Base-by-base conservation (phyloP, 2,797 vertebrate species). In the Lithobates sylvaticus region DNA sequence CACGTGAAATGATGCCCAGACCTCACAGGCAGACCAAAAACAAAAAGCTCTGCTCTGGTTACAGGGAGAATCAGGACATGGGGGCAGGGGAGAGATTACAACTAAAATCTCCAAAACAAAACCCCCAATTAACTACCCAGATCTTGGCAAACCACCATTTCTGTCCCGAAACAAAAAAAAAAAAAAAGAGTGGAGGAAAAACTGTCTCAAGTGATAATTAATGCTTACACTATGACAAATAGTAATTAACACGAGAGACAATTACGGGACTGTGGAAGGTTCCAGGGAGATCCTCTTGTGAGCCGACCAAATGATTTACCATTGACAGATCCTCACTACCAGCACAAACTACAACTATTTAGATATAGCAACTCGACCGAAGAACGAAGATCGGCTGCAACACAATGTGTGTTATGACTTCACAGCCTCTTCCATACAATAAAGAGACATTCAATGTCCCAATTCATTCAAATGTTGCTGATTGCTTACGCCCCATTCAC, bases 1-100 rank as follows among this genome's bases (percentile, higher is more conserved):
- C 86, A 69, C 70, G 88, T 87, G 89, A 90, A 89, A 86, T 87
- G 86, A 78, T 73, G 88, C 86, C 91, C 91, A 88, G 94, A 94
- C 93, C 94, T 93, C 94, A 93, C 94, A 94, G 81, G 93, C 90
- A 92, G 93, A 88, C 72, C 80, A 90, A 94, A 92, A 94, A 92
- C 90, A 84, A 84, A 90, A 83, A 81, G 73, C 92, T 94, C 94
- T 95, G 92, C 94, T 93, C 89, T 78, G 27, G 71, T 81, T 23
- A 26, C 34, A 42, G 67, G 73, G 75, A 80, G 84, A 81, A 88
- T 85, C 76, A 88, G 81, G 90, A 80, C 88, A 91, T 89, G 88
- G 89, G 88, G 78, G 64, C 83, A 83, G 77, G 64, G 89, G 89
- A 83, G 81, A 26, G 68, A 64, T 76, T 71, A 76, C 34, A 65